Base-by-base conservation (phyloP, 2,113 vertebrate genomes). In the Varanus komodoensis region DNA sequence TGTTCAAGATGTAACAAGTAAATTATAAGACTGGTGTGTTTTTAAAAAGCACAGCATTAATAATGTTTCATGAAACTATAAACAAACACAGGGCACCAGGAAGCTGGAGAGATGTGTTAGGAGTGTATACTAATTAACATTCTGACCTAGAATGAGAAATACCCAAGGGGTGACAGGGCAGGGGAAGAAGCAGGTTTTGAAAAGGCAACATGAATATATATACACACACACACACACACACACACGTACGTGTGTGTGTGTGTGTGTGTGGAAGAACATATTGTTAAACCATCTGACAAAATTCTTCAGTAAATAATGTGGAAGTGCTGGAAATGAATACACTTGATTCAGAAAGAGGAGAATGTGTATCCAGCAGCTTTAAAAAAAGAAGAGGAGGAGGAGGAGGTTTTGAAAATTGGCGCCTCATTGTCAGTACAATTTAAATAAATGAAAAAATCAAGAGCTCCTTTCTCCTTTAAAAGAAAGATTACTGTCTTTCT, bases 251-350 rank as follows among this genome's bases (percentile, higher is more conserved):
- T n/a, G n/a, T n/a, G n/a, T n/a, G n/a, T n/a, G n/a, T n/a, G n/a
- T n/a, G n/a, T n/a, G n/a, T n/a, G n/a, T n/a, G n/a, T 50, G 78
- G 77, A 91, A 93, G 74, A 93, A 91, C 86, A 93, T 87, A 93
- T 78, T 81, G 89, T 83, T 12, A 87, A 89, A 6, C 19, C 68
- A 92, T 80, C 83, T 87, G 32, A 93, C n/a, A 91, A 91, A 94
- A 90, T 86, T 0, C n/a, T 89, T 74, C 50, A 38, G 64, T 84
- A 90, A 85, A 90, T 82, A 82, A 38, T 19, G 74, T 50, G n/a
- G 27, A 88, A 91, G 32, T 93, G 81, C 38, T 27, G 44, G 19
- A 34, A 84, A 87, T 75, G 86, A 93, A 92, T 87, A 74, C 75
- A 2, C n/a, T 5, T 54, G 23, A 25, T 52, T 32, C 38, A 74